phyloP scores from a whole-genome alignment of 2,888 invertebrate species.

The Nemoura dubitans region DNA sequence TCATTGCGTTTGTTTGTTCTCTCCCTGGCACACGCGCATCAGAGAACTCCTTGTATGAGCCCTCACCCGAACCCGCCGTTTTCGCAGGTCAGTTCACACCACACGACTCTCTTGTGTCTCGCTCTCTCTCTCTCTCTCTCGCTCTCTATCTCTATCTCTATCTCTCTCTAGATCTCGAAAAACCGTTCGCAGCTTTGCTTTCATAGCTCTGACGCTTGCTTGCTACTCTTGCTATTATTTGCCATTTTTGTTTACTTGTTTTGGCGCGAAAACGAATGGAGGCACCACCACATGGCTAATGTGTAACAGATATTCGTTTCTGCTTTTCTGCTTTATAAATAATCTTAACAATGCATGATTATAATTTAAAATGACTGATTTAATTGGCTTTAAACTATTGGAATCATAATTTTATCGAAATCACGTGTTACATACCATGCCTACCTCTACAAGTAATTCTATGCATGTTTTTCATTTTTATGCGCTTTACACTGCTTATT shows the following conservation, averaged over 20 bases:
- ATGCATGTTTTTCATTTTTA: neutral
- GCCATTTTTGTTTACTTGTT: too few relatives aligned
- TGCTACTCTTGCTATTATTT: neutral
- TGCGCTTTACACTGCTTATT: neutral
- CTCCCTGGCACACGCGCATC: slow-evolving; percentile 50
- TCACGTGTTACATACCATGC: neutral
- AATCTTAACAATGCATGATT: neutral
- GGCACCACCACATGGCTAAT: neutral
- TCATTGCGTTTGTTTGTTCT: slow-evolving; percentile 49
- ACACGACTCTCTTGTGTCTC: slow-evolving; percentile 33
- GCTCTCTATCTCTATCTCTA: neutral
- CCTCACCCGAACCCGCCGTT: slow-evolving; percentile 53
- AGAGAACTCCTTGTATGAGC: slow-evolving; percentile 52
- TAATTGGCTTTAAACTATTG: neutral
- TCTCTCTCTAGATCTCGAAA: too few relatives aligned
- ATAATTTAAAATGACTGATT: neutral
- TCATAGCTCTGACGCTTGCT: neutral
- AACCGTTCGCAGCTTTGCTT: neutral
- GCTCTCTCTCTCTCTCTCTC: neutral
- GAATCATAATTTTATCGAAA: neutral
- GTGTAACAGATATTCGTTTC: neutral
- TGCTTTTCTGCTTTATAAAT: neutral
- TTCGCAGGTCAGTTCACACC: slow-evolving; percentile 52
- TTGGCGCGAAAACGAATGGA: neutral
- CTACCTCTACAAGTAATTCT: too few relatives aligned